A percentile compares a stretch with the other conserved stretches of the same genome.
Conservation (phyloP, 2,113 vertebrate genomes). For the Gymnarchus niloticus region DNA sequence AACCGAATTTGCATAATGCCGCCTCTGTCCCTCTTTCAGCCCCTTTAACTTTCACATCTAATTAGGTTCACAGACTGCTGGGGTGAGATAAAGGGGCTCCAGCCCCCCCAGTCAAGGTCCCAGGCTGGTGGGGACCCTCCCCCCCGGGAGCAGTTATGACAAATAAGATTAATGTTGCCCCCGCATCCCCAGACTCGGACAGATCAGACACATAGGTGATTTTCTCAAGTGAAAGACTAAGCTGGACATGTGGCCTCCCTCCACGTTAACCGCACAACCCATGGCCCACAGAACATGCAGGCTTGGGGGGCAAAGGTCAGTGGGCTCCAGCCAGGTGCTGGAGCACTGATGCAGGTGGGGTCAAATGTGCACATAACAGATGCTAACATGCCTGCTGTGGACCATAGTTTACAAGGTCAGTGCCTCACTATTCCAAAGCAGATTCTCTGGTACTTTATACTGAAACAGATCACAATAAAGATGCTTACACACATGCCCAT, state of each 20-base stretch:
- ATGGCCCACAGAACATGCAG: background rate
- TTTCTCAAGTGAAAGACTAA: constrained; percentile 44
- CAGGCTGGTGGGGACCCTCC: constrained; percentile 28
- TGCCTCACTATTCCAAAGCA: too few species aligned
- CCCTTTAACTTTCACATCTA: constrained; percentile 52
- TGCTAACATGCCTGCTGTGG: background rate
- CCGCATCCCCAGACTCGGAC: constrained; percentile 39
- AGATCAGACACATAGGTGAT: constrained; percentile 47
- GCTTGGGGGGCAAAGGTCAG: constrained; percentile 7
- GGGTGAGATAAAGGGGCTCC: constrained; percentile 40
- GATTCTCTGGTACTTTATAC: background rate
- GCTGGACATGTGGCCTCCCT: constrained; percentile 13
- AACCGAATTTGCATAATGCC: constrained; percentile 48
- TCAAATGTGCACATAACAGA: background rate
- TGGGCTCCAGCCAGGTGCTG: background rate
- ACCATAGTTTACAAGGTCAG: background rate
- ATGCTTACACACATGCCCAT: background rate
- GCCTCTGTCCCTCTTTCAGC: constrained; percentile 42
- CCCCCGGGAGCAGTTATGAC: constrained; percentile 46
- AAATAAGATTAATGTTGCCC: constrained; percentile 53
- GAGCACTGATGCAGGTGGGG: background rate
- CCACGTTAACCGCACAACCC: background rate
- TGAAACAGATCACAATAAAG: background rate
- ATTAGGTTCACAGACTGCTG: constrained; percentile 48
- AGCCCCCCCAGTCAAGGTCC: constrained; percentile 29